Evolutionary conservation across 1,140 invertebrate genomes (phyloP), one percentile per base, ranked within the genome.

Genomic region (Zaprionus nigranus): DNA sequence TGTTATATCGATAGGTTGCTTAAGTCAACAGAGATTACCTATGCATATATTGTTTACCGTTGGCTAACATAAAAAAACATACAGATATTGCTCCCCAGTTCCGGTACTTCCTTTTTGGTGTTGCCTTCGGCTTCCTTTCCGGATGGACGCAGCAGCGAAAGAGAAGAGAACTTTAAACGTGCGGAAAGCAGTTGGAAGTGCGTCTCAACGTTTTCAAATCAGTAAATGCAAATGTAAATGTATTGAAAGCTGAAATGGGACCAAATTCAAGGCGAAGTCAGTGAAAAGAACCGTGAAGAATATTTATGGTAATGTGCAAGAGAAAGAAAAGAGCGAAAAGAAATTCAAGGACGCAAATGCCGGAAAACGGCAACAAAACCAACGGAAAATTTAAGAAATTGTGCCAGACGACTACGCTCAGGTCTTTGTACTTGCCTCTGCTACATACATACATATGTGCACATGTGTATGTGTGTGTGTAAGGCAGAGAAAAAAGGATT

Each of bases 221-320:
- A 75, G 75, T 65, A 78, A 78, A 78, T 78, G 75, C 68, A 75
- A 75, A 75, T 75, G 68, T 75, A 71, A 75, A 71, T 75, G 67
- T 78, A 78, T 77, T 73, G 75, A 73, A 77, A 73, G 75, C 75
- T 66, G 70, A 77, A 77, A 77, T 77, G 69, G 70, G 62, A 63
- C 63, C 70, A 26, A 77, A 72, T 60, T 46, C 75, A 66, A 76
- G 58, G 66, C 36, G 24, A 57, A 66, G n/a, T 22, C 38, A 34
- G 43, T 56, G 20, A 69, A 24, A 57, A 51, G 34, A 63, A 26
- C 40, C n/a, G 40, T 58, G 51, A 67, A 49, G 30, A 34, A 62
- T 69, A 73, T 74, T 78, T 75, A 78, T 75, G 75, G 64, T 75
- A 75, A 78, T 78, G 71, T 49, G 70, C 13, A 66, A 66, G 53